Evolutionary conservation across 35 echinoderm and acorn worm species (phyloP).

Genomic region (Chiridota heheva): DNA sequence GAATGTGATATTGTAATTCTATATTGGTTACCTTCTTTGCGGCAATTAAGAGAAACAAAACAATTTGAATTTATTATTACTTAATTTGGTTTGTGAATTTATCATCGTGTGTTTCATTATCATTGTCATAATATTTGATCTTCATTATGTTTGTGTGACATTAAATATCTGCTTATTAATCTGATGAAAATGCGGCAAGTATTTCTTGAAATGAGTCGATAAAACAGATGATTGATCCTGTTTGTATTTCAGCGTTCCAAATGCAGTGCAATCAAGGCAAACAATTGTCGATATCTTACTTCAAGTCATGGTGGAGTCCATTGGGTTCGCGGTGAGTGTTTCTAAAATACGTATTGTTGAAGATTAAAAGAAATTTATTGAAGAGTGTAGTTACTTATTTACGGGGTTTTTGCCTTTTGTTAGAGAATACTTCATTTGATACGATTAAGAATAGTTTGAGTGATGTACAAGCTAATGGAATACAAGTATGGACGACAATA

Average conservation of each 20-base stretch:
- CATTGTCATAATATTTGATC: background rate
- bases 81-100: background rate
- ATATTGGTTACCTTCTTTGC: too few species aligned
- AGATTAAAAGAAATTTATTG: background rate
- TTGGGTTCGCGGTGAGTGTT: conserved; percentile 87
- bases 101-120: background rate
- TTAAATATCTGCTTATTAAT: too few species aligned
- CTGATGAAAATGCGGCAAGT: too few species aligned
- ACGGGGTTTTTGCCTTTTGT: too few species aligned
- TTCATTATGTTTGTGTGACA: conserved; percentile 38
- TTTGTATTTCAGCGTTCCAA: conserved; percentile 41
- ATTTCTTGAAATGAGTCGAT: too few species aligned
- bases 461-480: too few species aligned
- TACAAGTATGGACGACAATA: too few species aligned
- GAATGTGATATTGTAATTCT: too few species aligned
- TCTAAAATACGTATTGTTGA: background rate
- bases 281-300: conserved; percentile 91
- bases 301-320: conserved; percentile 94
- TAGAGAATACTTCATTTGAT: too few species aligned
- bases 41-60: background rate
- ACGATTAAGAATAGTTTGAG: too few species aligned
- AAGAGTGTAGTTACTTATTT: too few species aligned
- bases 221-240: background rate
- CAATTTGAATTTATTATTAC: background rate
- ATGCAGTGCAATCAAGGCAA: conserved; percentile 81